Evolutionary conservation across 2,113 vertebrate species (phyloP), one percentile per base, ranked within the genome.

Genomic region (Nycticebus coucang): DNA sequence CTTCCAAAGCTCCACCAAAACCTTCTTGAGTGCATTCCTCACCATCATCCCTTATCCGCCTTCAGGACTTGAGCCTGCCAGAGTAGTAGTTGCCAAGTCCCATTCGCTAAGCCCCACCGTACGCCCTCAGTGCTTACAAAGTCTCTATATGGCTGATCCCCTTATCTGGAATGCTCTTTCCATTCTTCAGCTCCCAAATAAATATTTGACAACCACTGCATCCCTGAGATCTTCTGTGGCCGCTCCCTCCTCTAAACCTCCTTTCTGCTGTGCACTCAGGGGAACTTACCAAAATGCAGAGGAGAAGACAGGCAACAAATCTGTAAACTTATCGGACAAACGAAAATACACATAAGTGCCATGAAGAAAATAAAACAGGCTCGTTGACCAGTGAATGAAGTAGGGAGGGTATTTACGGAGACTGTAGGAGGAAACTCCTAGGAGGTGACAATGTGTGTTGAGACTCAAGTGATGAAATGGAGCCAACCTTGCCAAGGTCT

Each of bases 211-310:
- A 62, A 35, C 74, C 9, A 10, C 55, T 24, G 1, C 1, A 0
- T 2, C 37, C 82, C 13, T 0, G 3, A 69, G 55, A 21, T 35
- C 72, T 1, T 18, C 57, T 37, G 26, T 7, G 3, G 2, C 2
- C 22, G 30, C 10, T 68, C 14, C 37, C 3, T 15, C 33, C 45
- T 66, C 66, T 71, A 2, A 13, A 15, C 22, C 12, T 41, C 28
- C 50, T 17, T 72, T 57, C 7, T 57, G 24, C 79, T 84, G 59
- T 26, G 60, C 8, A 12, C 45, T 19, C 11, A 0, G 1, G 12
- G 87, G 41, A 26, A 21, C 50, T 45, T 35, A 24, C 18, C 26
- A 5, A 10, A 2, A 5, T 21, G 4, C 2, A 12, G 9, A 12
- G n/a, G 50, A 26, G 69, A 59, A 84, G 75, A 28, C 28, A 57